These are phyloP conservation scores for Gadopsis marmoratus DNA, from an alignment of 2,797 vertebrate genomes.

Conservation along the genomic window DNA sequence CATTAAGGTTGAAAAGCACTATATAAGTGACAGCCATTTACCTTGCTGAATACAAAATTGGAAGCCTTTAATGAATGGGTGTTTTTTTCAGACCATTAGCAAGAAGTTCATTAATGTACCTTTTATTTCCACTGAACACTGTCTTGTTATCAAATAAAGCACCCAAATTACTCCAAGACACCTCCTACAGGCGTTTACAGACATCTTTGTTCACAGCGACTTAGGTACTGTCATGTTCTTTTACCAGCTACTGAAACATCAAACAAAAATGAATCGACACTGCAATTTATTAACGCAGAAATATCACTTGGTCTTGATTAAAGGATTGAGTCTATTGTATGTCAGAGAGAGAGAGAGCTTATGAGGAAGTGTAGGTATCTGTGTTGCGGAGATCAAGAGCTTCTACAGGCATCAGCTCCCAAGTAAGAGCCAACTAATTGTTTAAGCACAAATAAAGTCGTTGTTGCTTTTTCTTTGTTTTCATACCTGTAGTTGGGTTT, in stretches of 20 bases:
- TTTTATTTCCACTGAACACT: constrained; percentile 10
- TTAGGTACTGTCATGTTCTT: neutral
- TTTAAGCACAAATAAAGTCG: constrained; percentile 20
- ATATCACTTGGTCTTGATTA: constrained; percentile 18
- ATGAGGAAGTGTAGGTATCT: constrained; percentile 19
- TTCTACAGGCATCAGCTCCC: constrained; percentile 38
- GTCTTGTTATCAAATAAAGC: constrained; percentile 18
- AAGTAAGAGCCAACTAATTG: constrained; percentile 18
- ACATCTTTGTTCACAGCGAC: constrained; percentile 5
- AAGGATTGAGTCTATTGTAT: constrained; percentile 22
- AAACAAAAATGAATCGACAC: constrained; percentile 7
- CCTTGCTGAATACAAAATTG: constrained; percentile 20
- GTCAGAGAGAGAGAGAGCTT: constrained; percentile 8
- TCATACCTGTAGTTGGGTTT: too few species aligned
- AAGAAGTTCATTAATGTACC: constrained; percentile 17
- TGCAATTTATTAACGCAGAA: constrained; percentile 19
- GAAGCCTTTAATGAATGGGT: constrained; percentile 22
- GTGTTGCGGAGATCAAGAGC: constrained; percentile 55
- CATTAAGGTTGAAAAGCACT: too few species aligned
- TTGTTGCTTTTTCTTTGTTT: too few species aligned
- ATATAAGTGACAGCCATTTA: too few species aligned
- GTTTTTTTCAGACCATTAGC: constrained; percentile 14
- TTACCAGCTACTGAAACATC: neutral
- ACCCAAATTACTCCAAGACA: constrained; percentile 20
- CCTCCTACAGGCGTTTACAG: neutral